A percentile compares a stretch with the other conserved stretches of the same genome.
Conservation (phyloP, 2,797 vertebrate species). For the Thamnophis elegans region DNA sequence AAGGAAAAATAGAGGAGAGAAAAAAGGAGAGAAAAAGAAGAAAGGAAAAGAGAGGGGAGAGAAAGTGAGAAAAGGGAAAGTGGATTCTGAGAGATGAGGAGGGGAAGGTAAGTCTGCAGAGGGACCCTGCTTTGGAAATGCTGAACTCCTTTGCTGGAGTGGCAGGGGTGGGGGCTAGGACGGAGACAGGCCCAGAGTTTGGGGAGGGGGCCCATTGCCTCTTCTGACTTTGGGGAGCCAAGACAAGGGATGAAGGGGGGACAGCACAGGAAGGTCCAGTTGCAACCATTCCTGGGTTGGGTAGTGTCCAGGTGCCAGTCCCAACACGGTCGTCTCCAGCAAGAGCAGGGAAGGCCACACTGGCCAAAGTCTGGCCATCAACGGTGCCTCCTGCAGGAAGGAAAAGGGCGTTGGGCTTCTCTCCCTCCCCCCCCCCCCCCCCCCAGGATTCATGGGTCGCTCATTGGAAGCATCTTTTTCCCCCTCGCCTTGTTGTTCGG, state of each 20-base stretch:
- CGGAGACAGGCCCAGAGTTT: neutral
- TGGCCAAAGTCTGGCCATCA: neutral
- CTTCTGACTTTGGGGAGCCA: neutral
- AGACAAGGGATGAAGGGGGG: fast-evolving
- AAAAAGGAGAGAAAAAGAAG: neutral
- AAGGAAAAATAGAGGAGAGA: neutral
- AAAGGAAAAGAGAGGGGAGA: too few species aligned
- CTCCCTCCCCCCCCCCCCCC: too few species aligned
- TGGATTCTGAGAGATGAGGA: too few species aligned
- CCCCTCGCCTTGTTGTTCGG: neutral
- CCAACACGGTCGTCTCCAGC: neutral
- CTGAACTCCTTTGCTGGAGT: neutral
- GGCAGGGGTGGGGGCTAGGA: neutral
- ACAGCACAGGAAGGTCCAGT: fast-evolving
- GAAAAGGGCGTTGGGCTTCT: neutral
- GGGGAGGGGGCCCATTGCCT: too few species aligned
- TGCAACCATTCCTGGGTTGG: neutral
- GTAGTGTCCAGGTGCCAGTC: neutral
- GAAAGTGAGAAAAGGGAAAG: too few species aligned
- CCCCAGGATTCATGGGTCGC: neutral
- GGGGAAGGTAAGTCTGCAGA: neutral
- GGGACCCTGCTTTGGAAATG: neutral
- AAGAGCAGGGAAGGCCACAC: neutral
- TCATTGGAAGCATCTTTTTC: too few species aligned
- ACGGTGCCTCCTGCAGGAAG: neutral